These are phyloP conservation scores for Proterorhinus semilunaris DNA, from an alignment of 2,113 vertebrate species.

Conservation along the genomic window DNA sequence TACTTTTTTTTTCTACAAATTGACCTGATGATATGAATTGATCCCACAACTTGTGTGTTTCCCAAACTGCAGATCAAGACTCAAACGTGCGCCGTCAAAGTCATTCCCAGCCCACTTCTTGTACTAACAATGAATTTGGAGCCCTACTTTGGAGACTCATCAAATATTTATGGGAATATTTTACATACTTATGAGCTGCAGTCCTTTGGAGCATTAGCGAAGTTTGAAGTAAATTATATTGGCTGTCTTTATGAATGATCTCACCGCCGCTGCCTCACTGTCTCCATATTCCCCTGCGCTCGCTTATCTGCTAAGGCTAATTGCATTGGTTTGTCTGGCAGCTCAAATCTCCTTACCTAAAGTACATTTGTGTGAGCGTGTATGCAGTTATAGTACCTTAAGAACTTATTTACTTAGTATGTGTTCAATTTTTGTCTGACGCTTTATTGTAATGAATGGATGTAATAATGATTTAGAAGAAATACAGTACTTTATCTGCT, in stretches of 20 bases:
- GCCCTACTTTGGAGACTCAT: conserved; percentile 44
- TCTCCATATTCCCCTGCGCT: conserved; percentile 23
- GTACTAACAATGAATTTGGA: conserved; percentile 38
- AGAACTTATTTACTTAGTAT: background rate
- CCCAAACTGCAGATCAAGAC: conserved; percentile 20
- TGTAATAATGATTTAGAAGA: no score
- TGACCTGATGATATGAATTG: conserved; percentile 16
- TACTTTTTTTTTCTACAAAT: conserved; percentile 14
- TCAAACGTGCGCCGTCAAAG: conserved; percentile 35
- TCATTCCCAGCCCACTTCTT: conserved; percentile 47
- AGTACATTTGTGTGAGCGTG: background rate
- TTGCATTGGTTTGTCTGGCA: conserved; percentile 12
- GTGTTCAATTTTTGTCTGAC: no score
- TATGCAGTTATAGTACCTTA: background rate
- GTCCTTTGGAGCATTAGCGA: conserved; percentile 31
- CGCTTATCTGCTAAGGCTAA: conserved; percentile 4
- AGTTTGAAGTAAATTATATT: conserved; percentile 44
- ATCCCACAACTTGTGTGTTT: conserved; percentile 12
- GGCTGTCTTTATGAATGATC: conserved; percentile 36
- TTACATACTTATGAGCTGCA: conserved; percentile 33
- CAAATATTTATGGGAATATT: conserved; percentile 53
- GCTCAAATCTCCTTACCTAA: conserved; percentile 12
- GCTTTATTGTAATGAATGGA: no score
- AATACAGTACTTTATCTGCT: no score
- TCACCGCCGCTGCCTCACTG: conserved; percentile 24